phyloP scores from a whole-genome alignment of 2,888 invertebrate species.

The Eurytoma californica region DNA sequence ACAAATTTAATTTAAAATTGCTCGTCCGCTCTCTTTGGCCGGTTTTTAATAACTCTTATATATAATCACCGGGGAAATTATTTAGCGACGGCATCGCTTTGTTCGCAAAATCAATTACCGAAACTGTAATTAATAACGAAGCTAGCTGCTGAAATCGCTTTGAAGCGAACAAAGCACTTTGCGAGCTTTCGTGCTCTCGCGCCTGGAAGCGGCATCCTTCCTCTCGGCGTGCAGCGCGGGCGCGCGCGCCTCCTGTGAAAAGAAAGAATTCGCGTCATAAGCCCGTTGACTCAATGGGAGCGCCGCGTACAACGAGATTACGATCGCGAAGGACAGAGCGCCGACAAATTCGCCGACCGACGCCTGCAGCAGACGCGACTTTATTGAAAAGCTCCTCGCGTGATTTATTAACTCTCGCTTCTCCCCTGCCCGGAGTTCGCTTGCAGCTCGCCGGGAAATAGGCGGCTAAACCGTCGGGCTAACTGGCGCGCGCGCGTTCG shows the following conservation, averaged over 20 bases:
- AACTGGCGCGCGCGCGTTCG: constrained; percentile 6
- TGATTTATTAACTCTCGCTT: constrained; percentile 41
- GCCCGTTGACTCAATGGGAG: not conserved
- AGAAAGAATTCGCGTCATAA: not conserved
- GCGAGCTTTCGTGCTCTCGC: too few relatives aligned
- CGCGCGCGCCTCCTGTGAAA: not conserved
- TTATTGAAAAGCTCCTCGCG: constrained; percentile 38
- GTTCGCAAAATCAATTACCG: too few relatives aligned
- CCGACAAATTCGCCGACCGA: constrained; percentile 4
- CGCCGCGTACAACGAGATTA: not conserved
- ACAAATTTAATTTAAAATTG: too few relatives aligned
- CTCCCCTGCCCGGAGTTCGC: not conserved
- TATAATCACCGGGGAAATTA: too few relatives aligned
- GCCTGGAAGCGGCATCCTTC: not conserved
- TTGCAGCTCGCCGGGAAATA: not conserved
- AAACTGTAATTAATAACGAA: too few relatives aligned
- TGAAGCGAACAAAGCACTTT: too few relatives aligned
- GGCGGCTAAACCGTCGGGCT: constrained; percentile 3
- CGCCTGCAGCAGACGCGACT: constrained; percentile 5
- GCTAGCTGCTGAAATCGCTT: too few relatives aligned
- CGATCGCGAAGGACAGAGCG: too few relatives aligned
- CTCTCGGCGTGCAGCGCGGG: not conserved
- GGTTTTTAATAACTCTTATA: too few relatives aligned
- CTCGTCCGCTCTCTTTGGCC: too few relatives aligned
- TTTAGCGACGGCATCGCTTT: too few relatives aligned